These are phyloP conservation scores for Thaumetopoea pityocampa DNA, from an alignment of 1,140 invertebrate genomes.

Conservation along the genomic window DNA sequence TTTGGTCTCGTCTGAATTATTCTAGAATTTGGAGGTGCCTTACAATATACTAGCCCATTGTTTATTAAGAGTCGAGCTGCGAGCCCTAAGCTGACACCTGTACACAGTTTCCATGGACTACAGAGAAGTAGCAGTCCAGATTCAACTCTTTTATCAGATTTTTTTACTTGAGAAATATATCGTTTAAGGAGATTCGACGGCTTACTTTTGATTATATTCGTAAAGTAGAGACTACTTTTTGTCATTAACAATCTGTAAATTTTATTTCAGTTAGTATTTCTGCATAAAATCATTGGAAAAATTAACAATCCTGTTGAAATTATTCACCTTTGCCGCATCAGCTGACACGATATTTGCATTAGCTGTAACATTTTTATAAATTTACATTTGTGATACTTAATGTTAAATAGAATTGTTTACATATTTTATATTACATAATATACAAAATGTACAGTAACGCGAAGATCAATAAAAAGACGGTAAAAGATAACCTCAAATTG, in stretches of 20 bases:
- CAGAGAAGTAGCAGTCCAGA: slow-evolving; percentile 34
- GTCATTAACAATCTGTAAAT: slow-evolving; percentile 48
- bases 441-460: no score
- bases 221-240: slow-evolving; percentile 40
- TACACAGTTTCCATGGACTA: slow-evolving; percentile 63
- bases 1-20: slow-evolving; percentile 54
- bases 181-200: slow-evolving; percentile 44
- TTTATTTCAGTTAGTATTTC: slow-evolving; percentile 1
- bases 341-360: slow-evolving; percentile 32
- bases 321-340: slow-evolving; percentile 38
- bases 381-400: slow-evolving; percentile 1
- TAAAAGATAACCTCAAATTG: no score
- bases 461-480: no score
- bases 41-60: slow-evolving; percentile 48
- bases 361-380: slow-evolving; percentile 44
- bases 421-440: slow-evolving; percentile 22
- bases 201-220: slow-evolving; percentile 51
- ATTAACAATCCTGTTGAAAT: not conserved
- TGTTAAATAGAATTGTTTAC: slow-evolving; percentile 10
- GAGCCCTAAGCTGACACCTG: slow-evolving; percentile 60
- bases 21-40: slow-evolving; percentile 39
- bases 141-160: slow-evolving; percentile 40
- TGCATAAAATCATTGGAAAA: not conserved
- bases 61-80: slow-evolving; percentile 41
- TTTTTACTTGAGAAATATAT: slow-evolving; percentile 43